A percentile compares a stretch with the other conserved stretches of the same genome.
phyloP scores from a whole-genome alignment of 2,113 vertebrate genomes.

The Thomomys bottae region DNA sequence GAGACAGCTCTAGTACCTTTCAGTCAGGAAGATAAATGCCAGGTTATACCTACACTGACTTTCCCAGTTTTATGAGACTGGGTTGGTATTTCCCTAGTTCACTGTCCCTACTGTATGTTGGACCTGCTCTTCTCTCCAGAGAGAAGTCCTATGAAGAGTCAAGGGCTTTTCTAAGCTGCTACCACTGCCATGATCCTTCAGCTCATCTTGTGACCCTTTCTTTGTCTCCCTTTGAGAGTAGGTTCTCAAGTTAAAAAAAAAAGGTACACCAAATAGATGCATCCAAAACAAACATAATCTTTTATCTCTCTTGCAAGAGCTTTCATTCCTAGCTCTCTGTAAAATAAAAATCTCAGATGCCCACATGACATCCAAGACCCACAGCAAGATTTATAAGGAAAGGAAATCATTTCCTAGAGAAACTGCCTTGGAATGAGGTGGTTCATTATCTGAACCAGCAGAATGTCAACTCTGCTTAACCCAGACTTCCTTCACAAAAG shows the following conservation, averaged over 20 bases:
- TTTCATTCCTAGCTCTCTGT: slow-evolving; percentile 29
- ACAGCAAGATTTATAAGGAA: slow-evolving; percentile 70
- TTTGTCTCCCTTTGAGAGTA: background rate
- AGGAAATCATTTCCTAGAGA: slow-evolving; percentile 66
- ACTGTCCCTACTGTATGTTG: background rate
- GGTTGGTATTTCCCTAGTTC: background rate
- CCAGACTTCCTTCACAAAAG: slow-evolving; percentile 77
- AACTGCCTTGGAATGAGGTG: slow-evolving; percentile 71
- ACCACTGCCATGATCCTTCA: background rate
- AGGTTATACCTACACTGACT: background rate
- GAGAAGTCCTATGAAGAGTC: background rate
- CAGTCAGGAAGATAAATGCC: background rate
- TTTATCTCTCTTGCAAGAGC: slow-evolving; percentile 55
- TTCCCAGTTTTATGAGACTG: background rate
- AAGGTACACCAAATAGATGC: slow-evolving; percentile 18
- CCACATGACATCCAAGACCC: slow-evolving; percentile 50
- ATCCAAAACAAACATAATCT: background rate
- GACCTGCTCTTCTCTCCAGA: background rate
- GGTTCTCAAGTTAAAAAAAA: background rate
- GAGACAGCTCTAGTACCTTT: background rate
- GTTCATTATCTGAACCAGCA: slow-evolving; percentile 76
- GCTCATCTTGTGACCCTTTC: background rate
- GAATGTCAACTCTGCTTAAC: slow-evolving; percentile 77
- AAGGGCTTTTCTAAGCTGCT: background rate
- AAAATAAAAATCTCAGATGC: slow-evolving; percentile 64